These are phyloP conservation scores for Eubasilissa regina DNA, from an alignment of 1,140 invertebrate species.

Conservation along the genomic window DNA sequence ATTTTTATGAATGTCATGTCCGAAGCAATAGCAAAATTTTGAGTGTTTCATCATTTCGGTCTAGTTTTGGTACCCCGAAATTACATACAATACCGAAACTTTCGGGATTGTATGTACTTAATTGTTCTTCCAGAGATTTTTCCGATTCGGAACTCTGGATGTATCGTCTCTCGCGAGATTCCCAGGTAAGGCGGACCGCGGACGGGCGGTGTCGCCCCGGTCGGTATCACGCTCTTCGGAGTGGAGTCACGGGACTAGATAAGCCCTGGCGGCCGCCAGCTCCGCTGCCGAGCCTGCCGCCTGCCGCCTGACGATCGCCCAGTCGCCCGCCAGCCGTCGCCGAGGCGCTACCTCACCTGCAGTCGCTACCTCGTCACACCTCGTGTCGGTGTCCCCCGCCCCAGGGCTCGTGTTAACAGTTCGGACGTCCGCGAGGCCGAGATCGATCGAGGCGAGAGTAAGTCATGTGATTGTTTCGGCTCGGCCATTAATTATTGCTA, in stretches of 20 bases:
- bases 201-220: constrained; percentile 15
- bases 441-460: constrained; percentile 42
- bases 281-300: not conserved
- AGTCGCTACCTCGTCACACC: no score
- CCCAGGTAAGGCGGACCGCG: not conserved
- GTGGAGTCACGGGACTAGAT: constrained; percentile 40
- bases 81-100: no score
- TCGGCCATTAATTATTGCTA: constrained; percentile 11
- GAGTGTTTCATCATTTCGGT: no score
- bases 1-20: no score
- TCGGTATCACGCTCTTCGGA: constrained; percentile 28
- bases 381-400: no score
- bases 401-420: not conserved
- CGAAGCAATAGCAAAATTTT: no score
- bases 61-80: no score
- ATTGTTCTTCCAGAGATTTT: no score
- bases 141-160: no score
- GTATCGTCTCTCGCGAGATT: not conserved
- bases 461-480: constrained; percentile 10
- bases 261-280: constrained; percentile 1
- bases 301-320: not conserved
- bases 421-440: not conserved
- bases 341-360: not conserved
- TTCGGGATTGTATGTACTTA: no score
- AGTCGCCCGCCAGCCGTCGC: constrained; percentile 1